Base-by-base conservation (phyloP, 2,888 invertebrate genomes). In the Drosophila planitibia region DNA sequence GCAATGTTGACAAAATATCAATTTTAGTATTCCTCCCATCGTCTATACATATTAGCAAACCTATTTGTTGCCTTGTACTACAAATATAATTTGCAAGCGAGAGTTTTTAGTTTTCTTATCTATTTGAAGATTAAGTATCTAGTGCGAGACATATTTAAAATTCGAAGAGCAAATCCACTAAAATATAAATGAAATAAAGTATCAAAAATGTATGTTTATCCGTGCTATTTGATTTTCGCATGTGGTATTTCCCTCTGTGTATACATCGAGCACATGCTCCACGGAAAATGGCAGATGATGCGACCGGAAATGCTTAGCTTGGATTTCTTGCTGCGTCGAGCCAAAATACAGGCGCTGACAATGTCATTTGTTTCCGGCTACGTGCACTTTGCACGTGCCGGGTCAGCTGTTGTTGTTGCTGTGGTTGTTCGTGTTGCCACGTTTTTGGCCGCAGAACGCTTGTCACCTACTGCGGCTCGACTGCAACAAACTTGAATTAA, bases 301-400 rank as follows among this genome's bases (percentile, higher is more conserved):
- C 76, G 81, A 81, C 67, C 83, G 83, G 83, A 85, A 84, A 84
- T 87, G 88, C 88, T 84, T 84, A 87, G 83, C 88, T 87, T 85
- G 85, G 88, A 87, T 84, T 84, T 84, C 88, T 79, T 66, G 75
- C 60, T 61, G 65, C 54, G 78, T 65, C 68, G 58, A 52, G 51
- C 66, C 66, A 51, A 65, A 49, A 61, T 58, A 67, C 63, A 64
- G 76, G 82, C 81, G 84, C 80, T 86, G 89, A 83, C 86, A 89
- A 82, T 82, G 85, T 89, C 86, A 82, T 87, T 86, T 86, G 82
- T 85, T 85, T 86, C 86, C 86, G 84, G 86, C 79, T 81, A 85
- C 85, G 83, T 85, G 88, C 85, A 85, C 83, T 79, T 74, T 82
- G 83, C 83, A 81, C 89, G 88, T 81, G 85, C 88, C 53, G 32